Evolutionary conservation across 2,113 vertebrate species (phyloP).

Genomic region (Perca schrenkii): DNA sequence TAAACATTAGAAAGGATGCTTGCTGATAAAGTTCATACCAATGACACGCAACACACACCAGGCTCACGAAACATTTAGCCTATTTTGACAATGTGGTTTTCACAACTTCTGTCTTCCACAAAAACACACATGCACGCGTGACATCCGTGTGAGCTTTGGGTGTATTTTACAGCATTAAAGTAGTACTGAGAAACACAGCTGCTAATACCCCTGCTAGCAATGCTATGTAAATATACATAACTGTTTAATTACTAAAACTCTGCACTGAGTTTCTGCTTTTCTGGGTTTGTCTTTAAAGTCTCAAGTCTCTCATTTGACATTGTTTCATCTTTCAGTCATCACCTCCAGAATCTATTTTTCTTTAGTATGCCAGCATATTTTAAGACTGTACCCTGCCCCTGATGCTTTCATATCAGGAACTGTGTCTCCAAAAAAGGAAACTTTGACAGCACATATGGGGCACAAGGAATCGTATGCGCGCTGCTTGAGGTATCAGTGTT

Average conservation of each 20-base stretch:
- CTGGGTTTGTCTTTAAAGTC: background rate
- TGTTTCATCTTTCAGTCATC: background rate
- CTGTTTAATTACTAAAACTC: background rate
- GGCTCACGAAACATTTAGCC: constrained; percentile 1
- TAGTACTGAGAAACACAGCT: background rate
- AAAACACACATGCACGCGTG: background rate
- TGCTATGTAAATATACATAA: background rate
- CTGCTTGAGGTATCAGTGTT: constrained; percentile 33
- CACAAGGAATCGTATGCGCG: background rate
- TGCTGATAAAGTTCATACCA: background rate
- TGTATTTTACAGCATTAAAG: constrained; percentile 11
- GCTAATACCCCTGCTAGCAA: background rate
- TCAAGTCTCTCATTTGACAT: background rate
- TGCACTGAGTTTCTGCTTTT: background rate
- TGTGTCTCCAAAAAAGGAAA: background rate
- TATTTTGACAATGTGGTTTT: constrained; percentile 30
- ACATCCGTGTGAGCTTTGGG: background rate
- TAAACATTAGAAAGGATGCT: background rate
- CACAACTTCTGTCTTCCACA: constrained; percentile 27
- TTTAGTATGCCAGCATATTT: background rate
- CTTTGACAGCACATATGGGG: constrained; percentile 1
- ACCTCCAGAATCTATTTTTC: background rate
- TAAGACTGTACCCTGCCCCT: background rate
- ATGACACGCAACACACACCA: background rate
- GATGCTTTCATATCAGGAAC: background rate